These are phyloP conservation scores for Meteorus cinctellus DNA, from an alignment of 2,888 invertebrate species.

Conservation along the genomic window DNA sequence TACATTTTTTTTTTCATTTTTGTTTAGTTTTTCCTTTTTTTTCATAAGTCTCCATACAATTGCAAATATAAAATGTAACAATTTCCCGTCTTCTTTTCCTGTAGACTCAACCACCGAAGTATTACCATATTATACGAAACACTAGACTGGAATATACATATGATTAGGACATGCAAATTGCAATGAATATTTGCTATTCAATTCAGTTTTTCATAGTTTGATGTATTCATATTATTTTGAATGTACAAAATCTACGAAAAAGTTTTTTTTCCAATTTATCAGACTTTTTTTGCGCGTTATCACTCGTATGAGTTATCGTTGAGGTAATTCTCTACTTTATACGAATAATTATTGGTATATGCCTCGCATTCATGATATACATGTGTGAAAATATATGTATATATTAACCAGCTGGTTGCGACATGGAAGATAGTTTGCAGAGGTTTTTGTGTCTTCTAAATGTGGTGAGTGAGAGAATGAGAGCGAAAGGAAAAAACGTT, in stretches of 20 bases:
- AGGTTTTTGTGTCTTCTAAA: constrained; percentile 52
- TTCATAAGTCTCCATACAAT: not conserved
- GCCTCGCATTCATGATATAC: not conserved
- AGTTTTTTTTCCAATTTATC: too few relatives aligned
- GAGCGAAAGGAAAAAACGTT: constrained; percentile 18
- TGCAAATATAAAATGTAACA: constrained; percentile 5
- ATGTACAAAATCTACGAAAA: too few relatives aligned
- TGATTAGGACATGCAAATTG: not conserved
- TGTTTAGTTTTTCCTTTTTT: too few relatives aligned
- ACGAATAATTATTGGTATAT: not conserved
- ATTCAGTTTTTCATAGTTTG: too few relatives aligned
- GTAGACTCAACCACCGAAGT: not conserved
- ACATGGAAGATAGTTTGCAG: constrained; percentile 59
- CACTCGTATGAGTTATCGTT: too few relatives aligned
- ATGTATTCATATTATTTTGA: too few relatives aligned
- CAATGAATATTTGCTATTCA: not conserved
- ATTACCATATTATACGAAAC: not conserved
- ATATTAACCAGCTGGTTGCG: constrained; percentile 59
- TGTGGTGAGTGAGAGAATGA: not conserved
- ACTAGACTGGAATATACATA: not conserved
- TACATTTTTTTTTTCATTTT: too few relatives aligned
- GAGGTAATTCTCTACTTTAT: not conserved
- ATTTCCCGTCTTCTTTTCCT: not conserved
- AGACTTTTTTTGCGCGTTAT: too few relatives aligned
- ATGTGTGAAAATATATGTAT: constrained; percentile 1